Evolutionary conservation across 2,113 vertebrate genomes (phyloP), one percentile per base, ranked within the genome.

Genomic region (Caloenas nicobarica): DNA sequence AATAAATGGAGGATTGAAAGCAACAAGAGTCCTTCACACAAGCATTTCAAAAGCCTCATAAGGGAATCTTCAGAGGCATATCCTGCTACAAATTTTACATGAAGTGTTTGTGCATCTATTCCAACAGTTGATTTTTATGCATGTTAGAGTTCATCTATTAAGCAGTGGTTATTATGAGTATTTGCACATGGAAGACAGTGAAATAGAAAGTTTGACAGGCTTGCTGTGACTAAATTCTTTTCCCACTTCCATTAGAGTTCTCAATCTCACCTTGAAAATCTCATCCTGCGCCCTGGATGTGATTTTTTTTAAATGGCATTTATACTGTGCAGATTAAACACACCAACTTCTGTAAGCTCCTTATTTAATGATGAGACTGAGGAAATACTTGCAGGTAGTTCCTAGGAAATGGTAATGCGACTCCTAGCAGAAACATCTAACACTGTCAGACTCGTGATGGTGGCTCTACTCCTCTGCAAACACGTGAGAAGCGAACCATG

Each of bases 271-370:
- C 89, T 95, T 96, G 57, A 91, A 83, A 97, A 93, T 77, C 34
- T 96, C 90, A 93, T 80, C 81, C 65, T 33, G 61, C 82, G 36
- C 29, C 72, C 33, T 94, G 73, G 70, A 92, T 74, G 40, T 29
- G 83, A 82, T 84, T 91, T 97, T 85, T 70, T 97, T 85, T 70
- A 91, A 95, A 80, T 74, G 25, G 68, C 33, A 81, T 90, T 93
- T 94, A 65, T 28, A 44, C 50, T 46, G 42, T 38, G 56, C 72
- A 16, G 83, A 16, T 56, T 66, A 74, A 94, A 88, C 77, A 88
- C 77, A 38, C 21, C 51, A 76, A 62, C 38, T 86, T 51, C 60
- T 91, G 46, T 84, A 78, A 40, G 33, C 62, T 91, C 66, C 78
- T 17, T 72, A 25, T 90, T 72, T 94, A 94, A 73, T 76, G 70